A percentile compares a stretch with the other conserved stretches of the same genome.
Conservation (phyloP, 2,797 vertebrate species). For the Siniperca undulata region DNA sequence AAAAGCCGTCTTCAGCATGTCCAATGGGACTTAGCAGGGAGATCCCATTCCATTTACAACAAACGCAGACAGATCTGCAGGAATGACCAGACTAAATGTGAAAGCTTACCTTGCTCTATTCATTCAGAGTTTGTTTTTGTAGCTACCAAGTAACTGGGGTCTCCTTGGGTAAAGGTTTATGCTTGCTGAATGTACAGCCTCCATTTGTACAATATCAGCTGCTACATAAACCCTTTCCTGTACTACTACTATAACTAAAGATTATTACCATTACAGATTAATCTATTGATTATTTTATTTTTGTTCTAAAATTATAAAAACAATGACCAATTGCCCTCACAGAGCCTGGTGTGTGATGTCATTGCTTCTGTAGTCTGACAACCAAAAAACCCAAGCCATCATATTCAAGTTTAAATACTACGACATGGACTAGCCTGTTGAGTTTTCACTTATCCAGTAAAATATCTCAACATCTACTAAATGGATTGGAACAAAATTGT, state of each 20-base stretch:
- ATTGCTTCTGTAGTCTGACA: neutral
- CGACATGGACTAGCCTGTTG: neutral
- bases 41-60: constrained; percentile 60
- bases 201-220: neutral
- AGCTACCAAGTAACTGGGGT: constrained; percentile 16
- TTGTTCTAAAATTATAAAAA: neutral
- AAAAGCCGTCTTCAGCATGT: constrained; percentile 64
- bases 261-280: neutral
- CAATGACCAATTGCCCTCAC: neutral
- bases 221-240: neutral
- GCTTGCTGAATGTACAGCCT: neutral
- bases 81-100: constrained; percentile 43
- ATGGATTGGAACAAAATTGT: neutral
- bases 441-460: neutral
- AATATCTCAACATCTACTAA: neutral
- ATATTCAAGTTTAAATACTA: neutral
- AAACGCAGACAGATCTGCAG: constrained; percentile 50
- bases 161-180: neutral
- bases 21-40: constrained; percentile 61
- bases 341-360: neutral
- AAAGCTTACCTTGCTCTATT: constrained; percentile 44
- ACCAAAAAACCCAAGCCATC: neutral
- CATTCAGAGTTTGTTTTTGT: constrained; percentile 44
- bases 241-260: neutral
- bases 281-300: neutral